These are phyloP conservation scores for Ophion ventricosus DNA, from an alignment of 2,888 invertebrate species.

Conservation along the genomic window DNA sequence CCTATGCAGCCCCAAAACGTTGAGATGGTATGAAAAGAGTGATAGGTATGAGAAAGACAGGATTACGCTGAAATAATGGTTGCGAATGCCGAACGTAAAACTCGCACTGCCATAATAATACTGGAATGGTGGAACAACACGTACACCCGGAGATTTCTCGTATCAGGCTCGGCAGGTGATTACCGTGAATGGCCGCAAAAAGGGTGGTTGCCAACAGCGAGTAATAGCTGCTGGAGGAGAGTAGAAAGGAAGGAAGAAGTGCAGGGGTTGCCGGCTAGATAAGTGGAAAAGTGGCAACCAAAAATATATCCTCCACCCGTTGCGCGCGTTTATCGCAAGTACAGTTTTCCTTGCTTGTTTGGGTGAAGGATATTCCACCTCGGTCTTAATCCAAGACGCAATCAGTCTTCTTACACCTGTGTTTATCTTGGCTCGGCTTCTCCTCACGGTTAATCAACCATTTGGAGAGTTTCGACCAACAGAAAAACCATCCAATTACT, in stretches of 20 bases:
- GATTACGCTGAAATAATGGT: conserved; percentile 26
- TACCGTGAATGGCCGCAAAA: conserved; percentile 44
- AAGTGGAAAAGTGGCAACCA: conserved; percentile 55
- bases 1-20: too few relatives aligned
- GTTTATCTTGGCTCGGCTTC: conserved; percentile 34
- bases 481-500: conserved; percentile 14
- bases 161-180: conserved; percentile 38
- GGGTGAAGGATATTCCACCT: conserved; percentile 40
- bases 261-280: conserved; percentile 40
- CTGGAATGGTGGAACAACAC: conserved; percentile 18
- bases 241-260: conserved; percentile 28
- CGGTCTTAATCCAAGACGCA: conserved; percentile 45
- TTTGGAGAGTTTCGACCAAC: neutral
- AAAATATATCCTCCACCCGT: conserved; percentile 40
- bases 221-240: conserved; percentile 26
- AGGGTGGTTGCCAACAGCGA: conserved; percentile 31
- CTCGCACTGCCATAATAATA: conserved; percentile 17
- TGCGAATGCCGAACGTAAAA: conserved; percentile 3
- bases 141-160: conserved; percentile 30
- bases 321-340: conserved; percentile 43
- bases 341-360: conserved; percentile 30
- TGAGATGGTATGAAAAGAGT: neutral
- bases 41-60: conserved; percentile 2
- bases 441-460: conserved; percentile 5
- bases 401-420: conserved; percentile 39